phyloP scores from a whole-genome alignment of 2,113 vertebrate species.

The Arvicanthis niloticus region DNA sequence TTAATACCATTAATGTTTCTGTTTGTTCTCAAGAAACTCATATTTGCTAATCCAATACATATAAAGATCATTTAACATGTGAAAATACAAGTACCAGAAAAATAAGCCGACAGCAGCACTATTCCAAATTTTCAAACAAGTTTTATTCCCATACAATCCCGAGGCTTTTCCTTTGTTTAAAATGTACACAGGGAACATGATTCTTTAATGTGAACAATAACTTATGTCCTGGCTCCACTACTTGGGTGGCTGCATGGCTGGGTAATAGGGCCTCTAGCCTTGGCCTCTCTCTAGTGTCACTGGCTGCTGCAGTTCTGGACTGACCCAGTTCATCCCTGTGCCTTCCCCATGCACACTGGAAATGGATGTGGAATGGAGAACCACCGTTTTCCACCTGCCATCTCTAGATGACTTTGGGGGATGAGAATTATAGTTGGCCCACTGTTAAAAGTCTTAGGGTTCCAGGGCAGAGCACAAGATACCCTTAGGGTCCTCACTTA shows the following conservation, averaged over 20 bases:
- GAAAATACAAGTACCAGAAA: conserved; percentile 88
- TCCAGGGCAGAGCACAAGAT: rapidly evolving
- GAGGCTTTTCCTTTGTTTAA: conserved; percentile 64
- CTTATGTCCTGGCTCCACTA: conserved; percentile 76
- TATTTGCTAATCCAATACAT: conserved; percentile 91
- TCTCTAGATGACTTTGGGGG: not conserved
- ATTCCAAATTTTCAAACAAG: conserved; percentile 81
- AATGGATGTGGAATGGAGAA: not conserved
- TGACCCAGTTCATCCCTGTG: not conserved
- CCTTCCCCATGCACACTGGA: not conserved
- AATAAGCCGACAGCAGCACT: conserved; percentile 82
- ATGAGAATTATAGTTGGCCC: not conserved
- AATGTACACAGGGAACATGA: conserved; percentile 79
- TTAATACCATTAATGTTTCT: conserved; percentile 83
- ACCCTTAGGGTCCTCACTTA: no score
- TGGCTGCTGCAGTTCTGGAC: not conserved
- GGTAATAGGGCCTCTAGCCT: not conserved
- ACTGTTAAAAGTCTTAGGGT: not conserved
- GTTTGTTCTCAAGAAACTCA: conserved; percentile 85
- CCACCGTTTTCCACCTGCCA: not conserved
- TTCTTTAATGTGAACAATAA: conserved; percentile 82
- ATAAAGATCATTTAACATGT: conserved; percentile 87
- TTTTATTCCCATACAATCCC: conserved; percentile 83
- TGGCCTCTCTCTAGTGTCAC: not conserved
- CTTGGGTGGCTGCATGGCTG: not conserved